A percentile compares a stretch with the other conserved stretches of the same genome.
phyloP scores from a whole-genome alignment of 2,113 vertebrate genomes.

The Catharus fuscescens region DNA sequence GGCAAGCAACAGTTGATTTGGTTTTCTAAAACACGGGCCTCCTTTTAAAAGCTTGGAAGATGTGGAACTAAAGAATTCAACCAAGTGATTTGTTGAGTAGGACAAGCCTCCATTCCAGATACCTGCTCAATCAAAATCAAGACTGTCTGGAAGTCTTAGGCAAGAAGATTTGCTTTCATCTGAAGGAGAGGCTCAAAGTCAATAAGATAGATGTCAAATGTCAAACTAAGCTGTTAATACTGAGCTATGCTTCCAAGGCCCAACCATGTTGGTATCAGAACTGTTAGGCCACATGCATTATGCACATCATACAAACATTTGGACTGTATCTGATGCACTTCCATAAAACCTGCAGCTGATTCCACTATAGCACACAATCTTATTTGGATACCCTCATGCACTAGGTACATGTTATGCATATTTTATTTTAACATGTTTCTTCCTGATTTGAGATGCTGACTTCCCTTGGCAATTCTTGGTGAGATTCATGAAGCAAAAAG shows the following conservation, averaged over 20 bases:
- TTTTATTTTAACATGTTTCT: neutral
- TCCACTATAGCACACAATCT: neutral
- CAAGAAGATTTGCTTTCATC: neutral
- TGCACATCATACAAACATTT: neutral
- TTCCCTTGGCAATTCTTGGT: neutral
- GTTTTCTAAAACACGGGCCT: neutral
- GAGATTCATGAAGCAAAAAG: neutral
- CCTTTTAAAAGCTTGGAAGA: neutral
- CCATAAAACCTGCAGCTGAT: neutral
- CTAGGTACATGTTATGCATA: neutral
- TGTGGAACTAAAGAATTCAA: neutral
- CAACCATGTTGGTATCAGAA: neutral
- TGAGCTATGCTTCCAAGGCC: neutral
- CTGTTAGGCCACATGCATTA: neutral
- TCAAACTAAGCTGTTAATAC: neutral
- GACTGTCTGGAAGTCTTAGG: neutral
- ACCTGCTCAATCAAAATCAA: neutral
- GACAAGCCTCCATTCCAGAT: neutral
- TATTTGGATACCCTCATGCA: neutral
- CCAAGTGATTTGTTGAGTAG: neutral
- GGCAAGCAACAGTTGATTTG: neutral
- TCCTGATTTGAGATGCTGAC: neutral
- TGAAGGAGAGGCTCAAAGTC: neutral
- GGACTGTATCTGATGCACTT: neutral
- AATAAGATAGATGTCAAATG: neutral